These are phyloP conservation scores for Rhincodon typus DNA, from an alignment of 2,797 vertebrate genomes.

Conservation along the genomic window DNA sequence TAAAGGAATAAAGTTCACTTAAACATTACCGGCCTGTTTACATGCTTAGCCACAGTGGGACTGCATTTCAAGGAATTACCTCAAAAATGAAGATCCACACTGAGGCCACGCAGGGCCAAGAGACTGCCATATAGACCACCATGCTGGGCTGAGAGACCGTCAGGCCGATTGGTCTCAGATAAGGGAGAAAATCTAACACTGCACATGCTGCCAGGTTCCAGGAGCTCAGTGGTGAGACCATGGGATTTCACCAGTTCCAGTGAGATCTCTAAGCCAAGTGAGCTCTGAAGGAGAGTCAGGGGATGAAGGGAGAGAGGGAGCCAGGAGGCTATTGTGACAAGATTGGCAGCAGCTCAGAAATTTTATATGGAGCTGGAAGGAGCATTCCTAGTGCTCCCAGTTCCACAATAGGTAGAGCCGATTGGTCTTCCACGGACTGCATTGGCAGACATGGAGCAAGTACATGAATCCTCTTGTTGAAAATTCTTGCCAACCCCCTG, in stretches of 20 bases:
- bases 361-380: background rate
- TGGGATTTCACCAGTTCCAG: background rate
- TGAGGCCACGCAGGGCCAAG: too few species aligned
- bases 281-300: background rate
- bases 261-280: background rate
- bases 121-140: too few species aligned
- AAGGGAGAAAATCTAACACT: background rate
- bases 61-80: too few species aligned
- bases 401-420: background rate
- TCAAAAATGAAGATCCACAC: too few species aligned
- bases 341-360: background rate
- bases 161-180: too few species aligned
- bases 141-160: too few species aligned
- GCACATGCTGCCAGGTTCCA: background rate
- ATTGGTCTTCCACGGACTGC: background rate
- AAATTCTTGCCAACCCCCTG: background rate
- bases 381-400: background rate
- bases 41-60: too few species aligned
- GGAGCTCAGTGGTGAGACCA: background rate
- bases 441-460: too few species aligned
- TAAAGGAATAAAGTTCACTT: too few species aligned
- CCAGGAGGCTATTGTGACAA: background rate
- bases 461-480: too few species aligned
- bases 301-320: background rate
- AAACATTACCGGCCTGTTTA: too few species aligned